These are phyloP conservation scores for Chrysemys picta DNA, from an alignment of 2,113 vertebrate species.

Conservation along the genomic window DNA sequence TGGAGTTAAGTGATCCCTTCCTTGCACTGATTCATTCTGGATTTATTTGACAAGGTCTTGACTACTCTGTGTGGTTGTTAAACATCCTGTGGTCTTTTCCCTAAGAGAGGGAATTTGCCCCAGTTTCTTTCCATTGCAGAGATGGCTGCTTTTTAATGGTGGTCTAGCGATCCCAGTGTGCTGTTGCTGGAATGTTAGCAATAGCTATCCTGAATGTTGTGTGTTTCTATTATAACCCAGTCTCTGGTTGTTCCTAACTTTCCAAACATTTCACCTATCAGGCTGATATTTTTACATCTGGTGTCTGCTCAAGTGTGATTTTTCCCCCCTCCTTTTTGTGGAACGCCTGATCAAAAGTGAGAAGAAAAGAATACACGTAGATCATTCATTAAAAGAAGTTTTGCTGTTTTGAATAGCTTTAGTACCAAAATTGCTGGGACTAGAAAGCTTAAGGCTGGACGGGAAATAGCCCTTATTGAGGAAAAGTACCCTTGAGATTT, in stretches of 20 bases:
- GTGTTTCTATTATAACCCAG: background rate
- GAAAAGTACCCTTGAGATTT: background rate
- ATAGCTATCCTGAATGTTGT: background rate
- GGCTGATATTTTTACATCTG: background rate
- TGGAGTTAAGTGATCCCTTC: background rate
- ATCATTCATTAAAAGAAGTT: accelerated
- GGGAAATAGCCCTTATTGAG: background rate
- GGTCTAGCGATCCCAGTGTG: background rate
- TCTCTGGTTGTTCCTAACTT: background rate
- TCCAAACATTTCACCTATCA: background rate
- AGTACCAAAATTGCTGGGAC: background rate
- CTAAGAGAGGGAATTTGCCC: background rate
- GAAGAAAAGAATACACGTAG: background rate
- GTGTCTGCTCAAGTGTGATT: background rate
- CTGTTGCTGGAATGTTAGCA: background rate
- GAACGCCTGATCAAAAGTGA: background rate
- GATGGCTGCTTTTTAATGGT: background rate
- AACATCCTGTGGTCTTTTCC: background rate
- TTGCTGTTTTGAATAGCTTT: background rate
- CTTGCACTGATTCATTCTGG: background rate
- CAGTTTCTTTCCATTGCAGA: background rate
- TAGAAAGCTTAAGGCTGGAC: background rate
- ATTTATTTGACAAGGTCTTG: background rate
- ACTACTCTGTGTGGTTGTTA: background rate
- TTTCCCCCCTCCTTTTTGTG: background rate